phyloP scores from a whole-genome alignment of 2,888 invertebrate genomes.

The Lapara coniferarum region DNA sequence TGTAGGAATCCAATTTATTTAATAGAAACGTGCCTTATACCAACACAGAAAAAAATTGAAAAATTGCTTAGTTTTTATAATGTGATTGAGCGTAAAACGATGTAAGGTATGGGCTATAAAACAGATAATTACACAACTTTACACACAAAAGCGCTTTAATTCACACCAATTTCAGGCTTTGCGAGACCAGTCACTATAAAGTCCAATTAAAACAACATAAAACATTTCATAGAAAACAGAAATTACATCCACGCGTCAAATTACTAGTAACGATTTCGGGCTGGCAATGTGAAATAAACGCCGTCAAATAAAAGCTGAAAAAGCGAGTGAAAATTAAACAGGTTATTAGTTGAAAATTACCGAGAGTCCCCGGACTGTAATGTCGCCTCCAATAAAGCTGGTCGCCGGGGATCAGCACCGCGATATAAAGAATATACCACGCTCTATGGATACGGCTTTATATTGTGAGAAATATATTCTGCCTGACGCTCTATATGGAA shows the following conservation, averaged over 20 bases:
- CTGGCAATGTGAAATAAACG: conserved; percentile 10
- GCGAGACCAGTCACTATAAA: background rate
- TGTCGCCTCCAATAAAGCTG: conserved; percentile 71
- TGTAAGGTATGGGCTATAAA: background rate
- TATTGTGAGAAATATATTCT: background rate
- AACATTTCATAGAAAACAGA: conserved; percentile 3
- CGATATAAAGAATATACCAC: conserved; percentile 27
- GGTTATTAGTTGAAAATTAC: conserved; percentile 82
- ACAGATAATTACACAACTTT: background rate
- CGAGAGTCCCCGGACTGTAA: conserved; percentile 62
- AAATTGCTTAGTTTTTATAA: background rate
- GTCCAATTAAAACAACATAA: background rate
- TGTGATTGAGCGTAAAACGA: background rate
- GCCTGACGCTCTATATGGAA: background rate
- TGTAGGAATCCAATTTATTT: too few relatives aligned
- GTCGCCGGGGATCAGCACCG: conserved; percentile 35
- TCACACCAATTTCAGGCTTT: background rate
- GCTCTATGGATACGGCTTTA: background rate
- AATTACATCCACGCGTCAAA: conserved; percentile 8
- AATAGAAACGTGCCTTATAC: too few relatives aligned
- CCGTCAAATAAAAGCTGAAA: conserved; percentile 46
- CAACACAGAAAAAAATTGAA: too few relatives aligned
- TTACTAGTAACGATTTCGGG: conserved; percentile 15
- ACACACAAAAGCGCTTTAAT: background rate
- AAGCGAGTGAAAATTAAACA: conserved; percentile 68